phyloP scores from a whole-genome alignment of 2,888 invertebrate genomes.

The Agapetus fuscipes region DNA sequence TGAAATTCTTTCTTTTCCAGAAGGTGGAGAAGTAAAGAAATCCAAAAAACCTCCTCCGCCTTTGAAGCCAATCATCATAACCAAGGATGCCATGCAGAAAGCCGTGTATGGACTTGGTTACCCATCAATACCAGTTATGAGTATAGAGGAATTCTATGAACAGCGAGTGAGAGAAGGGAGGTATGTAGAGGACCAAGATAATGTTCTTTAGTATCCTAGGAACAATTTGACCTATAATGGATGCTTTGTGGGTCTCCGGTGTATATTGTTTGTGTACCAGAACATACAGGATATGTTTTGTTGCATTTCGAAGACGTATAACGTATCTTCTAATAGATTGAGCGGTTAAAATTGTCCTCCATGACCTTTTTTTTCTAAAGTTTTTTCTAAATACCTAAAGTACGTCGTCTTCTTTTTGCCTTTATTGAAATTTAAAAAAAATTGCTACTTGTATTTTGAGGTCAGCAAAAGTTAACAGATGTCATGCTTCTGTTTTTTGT shows the following conservation, averaged over 20 bases:
- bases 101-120: constrained; percentile 91
- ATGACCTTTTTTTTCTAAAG: too few species aligned
- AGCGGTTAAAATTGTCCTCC: too few species aligned
- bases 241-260: background rate
- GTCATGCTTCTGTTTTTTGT: too few species aligned
- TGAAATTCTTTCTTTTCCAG: constrained; percentile 19
- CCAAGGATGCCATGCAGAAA: constrained; percentile 81
- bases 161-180: constrained; percentile 69
- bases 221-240: background rate
- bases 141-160: constrained; percentile 93
- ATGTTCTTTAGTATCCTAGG: background rate
- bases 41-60: constrained; percentile 35
- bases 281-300: background rate
- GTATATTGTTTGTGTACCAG: background rate
- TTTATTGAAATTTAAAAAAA: too few species aligned
- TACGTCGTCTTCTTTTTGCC: too few species aligned
- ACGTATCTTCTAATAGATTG: too few species aligned
- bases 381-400: too few species aligned
- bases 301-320: too few species aligned
- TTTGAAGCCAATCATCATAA: constrained; percentile 77
- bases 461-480: too few species aligned
- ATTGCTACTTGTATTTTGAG: background rate
- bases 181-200: constrained; percentile 44
- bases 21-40: constrained; percentile 20
- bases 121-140: constrained; percentile 85